These are phyloP conservation scores for Pollenia amentaria DNA, from an alignment of 2,888 invertebrate genomes.

Conservation along the genomic window DNA sequence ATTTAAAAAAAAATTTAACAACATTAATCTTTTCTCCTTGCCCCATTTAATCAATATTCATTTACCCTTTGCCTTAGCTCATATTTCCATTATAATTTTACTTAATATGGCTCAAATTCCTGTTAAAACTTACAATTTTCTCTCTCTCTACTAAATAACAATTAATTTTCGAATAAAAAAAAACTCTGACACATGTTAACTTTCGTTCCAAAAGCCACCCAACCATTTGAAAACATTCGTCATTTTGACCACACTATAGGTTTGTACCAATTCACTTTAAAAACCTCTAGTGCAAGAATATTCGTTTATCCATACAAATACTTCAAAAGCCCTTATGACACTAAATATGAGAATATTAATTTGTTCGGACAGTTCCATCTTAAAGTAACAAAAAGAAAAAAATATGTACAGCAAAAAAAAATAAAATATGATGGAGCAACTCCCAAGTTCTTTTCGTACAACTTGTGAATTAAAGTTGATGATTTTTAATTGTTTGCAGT, in stretches of 20 bases:
- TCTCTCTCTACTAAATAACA: slow-evolving; percentile 40
- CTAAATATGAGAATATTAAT: slow-evolving; percentile 72
- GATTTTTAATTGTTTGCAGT: slow-evolving; percentile 80
- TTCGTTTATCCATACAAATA: slow-evolving; percentile 67
- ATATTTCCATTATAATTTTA: slow-evolving; percentile 32
- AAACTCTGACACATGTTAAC: slow-evolving; percentile 53
- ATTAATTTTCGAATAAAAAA: slow-evolving; percentile 51
- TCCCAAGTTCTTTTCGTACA: slow-evolving; percentile 38
- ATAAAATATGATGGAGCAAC: slow-evolving; percentile 33
- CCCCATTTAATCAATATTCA: slow-evolving; percentile 18
- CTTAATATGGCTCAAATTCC: slow-evolving; percentile 55
- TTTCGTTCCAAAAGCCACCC: slow-evolving; percentile 54
- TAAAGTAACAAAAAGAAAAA: background rate
- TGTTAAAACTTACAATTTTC: slow-evolving; percentile 61
- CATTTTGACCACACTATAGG: slow-evolving; percentile 52
- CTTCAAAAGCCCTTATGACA: slow-evolving; percentile 66
- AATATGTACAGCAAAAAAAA: background rate
- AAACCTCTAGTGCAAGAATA: slow-evolving; percentile 30
- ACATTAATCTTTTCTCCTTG: slow-evolving; percentile 37
- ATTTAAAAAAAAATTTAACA: background rate
- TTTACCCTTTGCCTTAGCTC: slow-evolving; percentile 28
- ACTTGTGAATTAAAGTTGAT: slow-evolving; percentile 64
- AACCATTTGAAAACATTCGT: slow-evolving; percentile 63
- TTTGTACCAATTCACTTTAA: background rate
- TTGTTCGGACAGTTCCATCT: slow-evolving; percentile 53